Conservation (phyloP, 2,797 vertebrate genomes). For the Myiotriccus ornatus region DNA sequence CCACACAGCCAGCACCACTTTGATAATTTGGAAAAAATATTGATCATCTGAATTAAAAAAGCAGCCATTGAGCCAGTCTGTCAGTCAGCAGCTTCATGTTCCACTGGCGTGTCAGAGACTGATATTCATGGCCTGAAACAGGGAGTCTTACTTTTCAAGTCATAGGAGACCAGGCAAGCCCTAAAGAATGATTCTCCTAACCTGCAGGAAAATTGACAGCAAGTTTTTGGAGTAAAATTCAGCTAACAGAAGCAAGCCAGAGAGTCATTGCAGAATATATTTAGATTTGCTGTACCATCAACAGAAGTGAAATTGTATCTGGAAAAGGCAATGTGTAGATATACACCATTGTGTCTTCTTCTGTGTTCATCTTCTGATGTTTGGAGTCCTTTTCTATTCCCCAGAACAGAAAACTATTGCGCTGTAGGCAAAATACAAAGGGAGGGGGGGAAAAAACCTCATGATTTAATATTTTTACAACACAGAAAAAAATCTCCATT, state of each 20-base stretch:
- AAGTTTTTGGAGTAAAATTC: neutral
- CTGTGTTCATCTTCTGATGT: neutral
- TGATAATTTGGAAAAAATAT: neutral
- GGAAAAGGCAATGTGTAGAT: neutral
- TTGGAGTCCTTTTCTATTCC: neutral
- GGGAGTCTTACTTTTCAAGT: neutral
- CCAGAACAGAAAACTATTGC: neutral
- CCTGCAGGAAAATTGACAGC: neutral
- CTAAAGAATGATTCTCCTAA: neutral
- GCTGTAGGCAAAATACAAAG: neutral
- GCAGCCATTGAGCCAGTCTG: neutral
- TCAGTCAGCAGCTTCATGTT: neutral
- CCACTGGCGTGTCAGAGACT: neutral
- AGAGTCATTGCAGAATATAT: neutral
- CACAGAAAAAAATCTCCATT: neutral
- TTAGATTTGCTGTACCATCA: neutral
- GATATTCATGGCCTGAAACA: neutral
- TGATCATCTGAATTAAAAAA: neutral
- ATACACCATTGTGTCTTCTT: neutral
- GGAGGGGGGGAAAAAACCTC: neutral
- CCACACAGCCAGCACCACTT: neutral
- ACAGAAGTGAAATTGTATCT: constrained; percentile 11
- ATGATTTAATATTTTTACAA: neutral
- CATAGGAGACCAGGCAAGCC: neutral
- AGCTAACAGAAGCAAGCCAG: neutral